phyloP scores from a whole-genome alignment of 2,888 invertebrate species.

The Halocaridina rubra region DNA sequence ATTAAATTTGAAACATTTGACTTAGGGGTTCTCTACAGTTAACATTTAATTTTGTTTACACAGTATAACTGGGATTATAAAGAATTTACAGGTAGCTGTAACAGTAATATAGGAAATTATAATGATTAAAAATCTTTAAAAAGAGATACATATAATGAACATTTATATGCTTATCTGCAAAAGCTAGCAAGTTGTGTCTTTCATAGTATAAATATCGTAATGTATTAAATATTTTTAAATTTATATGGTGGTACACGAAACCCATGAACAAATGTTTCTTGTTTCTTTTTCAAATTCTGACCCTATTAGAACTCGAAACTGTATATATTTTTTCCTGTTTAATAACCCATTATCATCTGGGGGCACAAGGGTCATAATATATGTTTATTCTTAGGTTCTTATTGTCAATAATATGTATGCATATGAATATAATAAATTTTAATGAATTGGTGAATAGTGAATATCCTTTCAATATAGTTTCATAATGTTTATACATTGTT shows the following conservation, averaged over 20 bases:
- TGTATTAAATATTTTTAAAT: too few species aligned
- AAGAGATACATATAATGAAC: background rate
- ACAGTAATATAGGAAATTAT: background rate
- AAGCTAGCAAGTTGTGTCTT: background rate
- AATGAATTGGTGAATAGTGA: constrained; percentile 20
- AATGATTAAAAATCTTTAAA: background rate
- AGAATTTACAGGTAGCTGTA: background rate
- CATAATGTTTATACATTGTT: background rate
- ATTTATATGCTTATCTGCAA: background rate
- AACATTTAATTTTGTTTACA: too few species aligned
- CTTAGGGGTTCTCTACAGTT: background rate
- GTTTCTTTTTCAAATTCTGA: constrained; percentile 45
- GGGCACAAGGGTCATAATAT: constrained; percentile 54
- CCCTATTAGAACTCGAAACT: constrained; percentile 27
- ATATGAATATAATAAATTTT: constrained; percentile 57
- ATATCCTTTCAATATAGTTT: background rate
- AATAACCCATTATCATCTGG: constrained; percentile 38
- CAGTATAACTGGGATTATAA: too few species aligned
- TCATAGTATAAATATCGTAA: too few species aligned
- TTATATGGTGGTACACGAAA: constrained; percentile 36
- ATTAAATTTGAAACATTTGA: constrained; percentile 48
- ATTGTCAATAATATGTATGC: constrained; percentile 55
- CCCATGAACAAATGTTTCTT: constrained; percentile 46
- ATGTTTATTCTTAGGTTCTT: constrained; percentile 47
- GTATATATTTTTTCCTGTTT: constrained; percentile 47